These are phyloP conservation scores for Periplaneta americana DNA, from an alignment of 1,140 invertebrate species.

Conservation along the genomic window DNA sequence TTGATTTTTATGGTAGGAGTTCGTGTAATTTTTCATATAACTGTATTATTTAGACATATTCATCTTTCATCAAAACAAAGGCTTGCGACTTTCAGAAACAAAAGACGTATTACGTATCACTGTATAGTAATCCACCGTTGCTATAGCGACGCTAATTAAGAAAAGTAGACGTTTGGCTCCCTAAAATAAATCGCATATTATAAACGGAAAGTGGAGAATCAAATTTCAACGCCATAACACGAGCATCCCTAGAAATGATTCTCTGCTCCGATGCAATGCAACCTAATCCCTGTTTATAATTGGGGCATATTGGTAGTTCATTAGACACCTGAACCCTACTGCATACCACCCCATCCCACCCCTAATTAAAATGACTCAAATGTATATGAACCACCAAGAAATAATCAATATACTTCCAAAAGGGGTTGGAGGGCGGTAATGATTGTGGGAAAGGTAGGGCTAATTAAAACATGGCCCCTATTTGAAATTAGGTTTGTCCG, in stretches of 20 bases:
- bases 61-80: too few relatives aligned
- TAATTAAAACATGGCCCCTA: conserved; percentile 5
- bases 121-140: too few relatives aligned
- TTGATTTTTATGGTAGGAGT: too few relatives aligned
- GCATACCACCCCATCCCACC: neutral
- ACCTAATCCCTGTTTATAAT: neutral
- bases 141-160: too few relatives aligned
- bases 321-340: conserved; percentile 1
- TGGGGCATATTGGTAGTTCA: neutral
- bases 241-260: neutral
- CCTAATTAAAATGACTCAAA: conserved; percentile 1
- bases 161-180: too few relatives aligned
- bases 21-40: too few relatives aligned
- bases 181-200: too few relatives aligned
- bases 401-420: neutral
- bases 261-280: neutral
- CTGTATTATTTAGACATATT: too few relatives aligned
- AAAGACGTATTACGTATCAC: too few relatives aligned
- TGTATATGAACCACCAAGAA: neutral
- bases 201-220: too few relatives aligned
- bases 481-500: conserved; percentile 1
- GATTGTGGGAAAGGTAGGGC: neutral
- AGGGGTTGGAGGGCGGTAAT: neutral
- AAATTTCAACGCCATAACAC: neutral
- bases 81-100: too few relatives aligned